phyloP scores from a whole-genome alignment of 2,797 vertebrate genomes.

The Valencia hispanica region DNA sequence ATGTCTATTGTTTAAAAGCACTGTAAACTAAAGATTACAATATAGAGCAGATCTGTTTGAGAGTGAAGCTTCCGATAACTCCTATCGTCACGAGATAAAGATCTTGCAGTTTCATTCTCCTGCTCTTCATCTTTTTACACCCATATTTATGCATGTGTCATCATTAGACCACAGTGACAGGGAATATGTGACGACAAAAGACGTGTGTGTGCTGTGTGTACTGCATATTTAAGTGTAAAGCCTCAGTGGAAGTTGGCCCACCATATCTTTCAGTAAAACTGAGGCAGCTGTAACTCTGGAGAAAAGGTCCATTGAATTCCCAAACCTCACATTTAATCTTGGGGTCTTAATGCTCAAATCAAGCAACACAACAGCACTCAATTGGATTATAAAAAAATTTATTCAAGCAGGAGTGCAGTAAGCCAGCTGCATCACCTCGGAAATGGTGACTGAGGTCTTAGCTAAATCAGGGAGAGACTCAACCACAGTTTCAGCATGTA shows the following conservation, averaged over 20 bases:
- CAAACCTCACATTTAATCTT: slow-evolving; percentile 57
- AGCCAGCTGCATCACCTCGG: slow-evolving; percentile 55
- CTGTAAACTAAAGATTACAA: not conserved
- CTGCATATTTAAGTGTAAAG: slow-evolving; percentile 28
- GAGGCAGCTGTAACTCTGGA: slow-evolving; percentile 27
- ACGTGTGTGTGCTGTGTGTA: not conserved
- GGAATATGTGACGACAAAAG: slow-evolving; percentile 29
- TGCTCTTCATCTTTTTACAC: slow-evolving; percentile 55
- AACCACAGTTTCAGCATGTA: slow-evolving; percentile 21
- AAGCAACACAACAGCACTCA: slow-evolving; percentile 57
- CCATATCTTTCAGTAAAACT: slow-evolving; percentile 22
- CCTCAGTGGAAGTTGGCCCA: not conserved
- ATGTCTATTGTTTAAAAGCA: slow-evolving; percentile 2
- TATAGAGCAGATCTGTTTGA: slow-evolving; percentile 14
- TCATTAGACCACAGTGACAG: slow-evolving; percentile 37
- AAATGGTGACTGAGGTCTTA: slow-evolving; percentile 46
- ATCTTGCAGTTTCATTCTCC: slow-evolving; percentile 45
- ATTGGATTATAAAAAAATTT: slow-evolving; percentile 66
- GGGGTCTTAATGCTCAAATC: slow-evolving; percentile 65
- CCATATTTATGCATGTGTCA: slow-evolving; percentile 64
- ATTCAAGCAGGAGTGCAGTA: slow-evolving; percentile 27
- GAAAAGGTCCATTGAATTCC: slow-evolving; percentile 47
- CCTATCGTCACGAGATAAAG: slow-evolving; percentile 37
- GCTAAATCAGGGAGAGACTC: slow-evolving; percentile 33
- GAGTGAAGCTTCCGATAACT: slow-evolving; percentile 34